These are phyloP conservation scores for Calameuta pallipes DNA, from an alignment of 2,888 invertebrate species.

Conservation along the genomic window DNA sequence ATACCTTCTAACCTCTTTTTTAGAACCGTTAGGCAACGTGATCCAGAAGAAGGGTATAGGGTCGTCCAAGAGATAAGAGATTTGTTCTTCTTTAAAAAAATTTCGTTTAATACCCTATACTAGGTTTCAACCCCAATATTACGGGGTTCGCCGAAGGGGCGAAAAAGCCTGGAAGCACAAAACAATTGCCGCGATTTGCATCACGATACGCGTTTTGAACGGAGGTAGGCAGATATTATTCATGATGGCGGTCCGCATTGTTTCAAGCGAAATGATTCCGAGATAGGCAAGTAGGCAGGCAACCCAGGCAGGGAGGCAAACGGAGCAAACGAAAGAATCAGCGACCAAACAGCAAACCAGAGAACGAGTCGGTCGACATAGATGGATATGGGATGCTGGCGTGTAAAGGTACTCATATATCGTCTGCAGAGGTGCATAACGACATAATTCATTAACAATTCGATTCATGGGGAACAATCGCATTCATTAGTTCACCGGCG, in stretches of 20 bases:
- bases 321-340: conserved; percentile 10
- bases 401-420: conserved; percentile 18
- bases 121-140: background rate
- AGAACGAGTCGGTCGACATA: conserved; percentile 26
- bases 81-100: background rate
- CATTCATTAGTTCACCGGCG: conserved; percentile 54
- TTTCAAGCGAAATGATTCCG: conserved; percentile 32
- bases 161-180: conserved; percentile 6
- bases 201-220: background rate
- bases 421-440: conserved; percentile 32
- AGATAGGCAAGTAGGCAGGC: conserved; percentile 27
- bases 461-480: conserved; percentile 62
- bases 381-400: conserved; percentile 33
- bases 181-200: conserved; percentile 4
- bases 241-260: conserved; percentile 40
- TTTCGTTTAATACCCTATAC: background rate
- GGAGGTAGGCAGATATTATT: conserved; percentile 37
- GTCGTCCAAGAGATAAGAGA: background rate
- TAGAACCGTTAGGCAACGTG: too few relatives aligned
- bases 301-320: conserved; percentile 10
- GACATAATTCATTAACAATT: conserved; percentile 63
- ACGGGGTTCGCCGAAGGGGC: background rate
- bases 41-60: background rate
- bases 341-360: conserved; percentile 24
- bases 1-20: background rate